These are phyloP conservation scores for Diadegma fenestrale DNA, from an alignment of 2,888 invertebrate genomes.

Conservation along the genomic window DNA sequence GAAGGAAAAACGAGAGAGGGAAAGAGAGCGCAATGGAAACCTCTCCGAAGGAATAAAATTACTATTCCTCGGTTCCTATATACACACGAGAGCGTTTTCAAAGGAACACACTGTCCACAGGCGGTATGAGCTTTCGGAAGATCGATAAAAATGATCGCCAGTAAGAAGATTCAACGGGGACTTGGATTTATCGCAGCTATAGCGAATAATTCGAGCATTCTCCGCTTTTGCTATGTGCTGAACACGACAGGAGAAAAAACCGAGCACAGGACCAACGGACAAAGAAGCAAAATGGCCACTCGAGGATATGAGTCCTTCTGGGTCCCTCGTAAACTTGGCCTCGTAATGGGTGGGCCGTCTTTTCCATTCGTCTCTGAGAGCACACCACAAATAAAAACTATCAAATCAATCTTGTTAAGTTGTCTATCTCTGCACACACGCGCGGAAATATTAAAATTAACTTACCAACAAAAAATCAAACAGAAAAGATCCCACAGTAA, in stretches of 20 bases:
- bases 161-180: conserved; percentile 34
- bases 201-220: conserved; percentile 70
- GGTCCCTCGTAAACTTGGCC: conserved; percentile 69
- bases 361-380: conserved; percentile 47
- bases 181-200: conserved; percentile 69
- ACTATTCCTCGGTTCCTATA: conserved; percentile 5
- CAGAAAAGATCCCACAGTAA: neutral
- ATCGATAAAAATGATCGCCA: conserved; percentile 67
- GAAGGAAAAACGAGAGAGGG: neutral
- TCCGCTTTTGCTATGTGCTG: conserved; percentile 45
- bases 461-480: neutral
- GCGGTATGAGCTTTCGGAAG: conserved; percentile 24
- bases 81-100: neutral
- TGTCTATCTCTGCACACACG: conserved; percentile 7
- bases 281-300: conserved; percentile 66
- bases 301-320: conserved; percentile 57
- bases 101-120: neutral
- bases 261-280: conserved; percentile 48
- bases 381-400: conserved; percentile 26
- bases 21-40: neutral
- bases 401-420: conserved; percentile 32
- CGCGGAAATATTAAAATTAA: neutral
- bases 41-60: conserved; percentile 2
- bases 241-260: conserved; percentile 47
- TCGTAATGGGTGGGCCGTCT: conserved; percentile 70